Evolutionary conservation across 1,140 invertebrate genomes (phyloP), one percentile per base, ranked within the genome.

Genomic region (Pogonognathellus flavescens): DNA sequence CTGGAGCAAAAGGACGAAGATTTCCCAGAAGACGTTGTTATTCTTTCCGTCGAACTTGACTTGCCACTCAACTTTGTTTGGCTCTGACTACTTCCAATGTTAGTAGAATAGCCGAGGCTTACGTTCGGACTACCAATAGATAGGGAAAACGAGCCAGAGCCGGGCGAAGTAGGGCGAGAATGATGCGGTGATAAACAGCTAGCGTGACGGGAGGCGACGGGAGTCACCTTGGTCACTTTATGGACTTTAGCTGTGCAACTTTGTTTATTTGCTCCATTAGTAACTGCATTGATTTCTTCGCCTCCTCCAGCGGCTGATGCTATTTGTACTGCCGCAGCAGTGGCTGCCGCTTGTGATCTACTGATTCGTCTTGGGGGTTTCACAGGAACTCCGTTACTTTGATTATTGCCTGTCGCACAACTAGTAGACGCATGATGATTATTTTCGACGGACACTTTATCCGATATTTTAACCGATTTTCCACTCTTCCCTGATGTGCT

Each of bases 331-430:
- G 0, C 87, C 80, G 52, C 85, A 52, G 16, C 80, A 25, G 20
- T 53, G 16, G 53, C 89, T 89, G 85, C 91, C 14, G 92, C 92
- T 10, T 91, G 92, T 83, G 93, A 93, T 57, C 93, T 93, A 81
- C 6, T 93, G 92, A 89, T 94, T 95, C 89, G 92, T 92, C 14
- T 59, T 13, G 86, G 86, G 41, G 86, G 88, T 83, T 87, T 86
- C 0, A 72, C 80, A 9, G 85, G 85, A 84, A 80, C 66, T 14
- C 20, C 76, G n/a, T 60, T 72, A 11, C 50, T 83, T n/a, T 52
- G 50, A 55, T 81, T 62, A 72, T 82, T 83, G 5, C 60, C 80
- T 41, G 20, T 55, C 14, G 49, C 31, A 62, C 20, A 13, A 22
- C 83, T 31, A 80, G 14, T 70, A 25, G n/a, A 5, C 0, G n/a